phyloP scores from a whole-genome alignment of 2,888 invertebrate species.

The Caenorhabditis uteleia region DNA sequence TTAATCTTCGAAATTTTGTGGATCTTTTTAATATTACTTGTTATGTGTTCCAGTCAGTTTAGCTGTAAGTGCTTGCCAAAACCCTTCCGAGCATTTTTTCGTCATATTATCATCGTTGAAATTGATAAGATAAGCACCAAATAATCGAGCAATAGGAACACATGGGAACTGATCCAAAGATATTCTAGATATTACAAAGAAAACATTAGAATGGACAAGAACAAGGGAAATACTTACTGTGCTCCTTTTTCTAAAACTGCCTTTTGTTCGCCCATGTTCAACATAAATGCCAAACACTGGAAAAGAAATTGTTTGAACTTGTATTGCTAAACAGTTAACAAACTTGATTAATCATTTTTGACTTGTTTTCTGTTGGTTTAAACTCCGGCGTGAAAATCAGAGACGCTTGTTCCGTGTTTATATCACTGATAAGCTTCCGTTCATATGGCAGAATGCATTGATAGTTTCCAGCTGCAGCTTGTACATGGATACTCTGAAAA shows the following conservation, averaged over 20 bases:
- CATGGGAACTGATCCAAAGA: constrained; percentile 25
- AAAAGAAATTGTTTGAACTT: not conserved
- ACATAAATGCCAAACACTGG: constrained; percentile 20
- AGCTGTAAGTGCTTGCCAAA: constrained; percentile 11
- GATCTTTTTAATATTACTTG: not conserved
- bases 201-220: not conserved
- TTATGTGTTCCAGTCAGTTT: constrained; percentile 11
- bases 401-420: not conserved
- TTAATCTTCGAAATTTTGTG: not conserved
- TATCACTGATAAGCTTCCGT: not conserved
- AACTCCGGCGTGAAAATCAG: constrained; percentile 21
- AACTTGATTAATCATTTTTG: constrained; percentile 23
- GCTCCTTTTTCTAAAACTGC: constrained; percentile 24
- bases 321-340: not conserved
- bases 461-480: constrained; percentile 6
- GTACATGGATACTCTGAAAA: constrained; percentile 17
- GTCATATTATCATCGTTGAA: constrained; percentile 1
- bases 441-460: constrained; percentile 11
- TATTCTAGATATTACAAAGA: constrained; percentile 6
- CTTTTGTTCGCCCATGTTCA: constrained; percentile 19
- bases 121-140: constrained; percentile 19
- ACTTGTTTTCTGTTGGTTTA: constrained; percentile 9
- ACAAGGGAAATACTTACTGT: constrained; percentile 9
- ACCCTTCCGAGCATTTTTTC: constrained; percentile 30
- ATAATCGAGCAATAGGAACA: constrained; percentile 21